These are phyloP conservation scores for Furnarius figulus DNA, from an alignment of 2,113 vertebrate genomes.

Conservation along the genomic window DNA sequence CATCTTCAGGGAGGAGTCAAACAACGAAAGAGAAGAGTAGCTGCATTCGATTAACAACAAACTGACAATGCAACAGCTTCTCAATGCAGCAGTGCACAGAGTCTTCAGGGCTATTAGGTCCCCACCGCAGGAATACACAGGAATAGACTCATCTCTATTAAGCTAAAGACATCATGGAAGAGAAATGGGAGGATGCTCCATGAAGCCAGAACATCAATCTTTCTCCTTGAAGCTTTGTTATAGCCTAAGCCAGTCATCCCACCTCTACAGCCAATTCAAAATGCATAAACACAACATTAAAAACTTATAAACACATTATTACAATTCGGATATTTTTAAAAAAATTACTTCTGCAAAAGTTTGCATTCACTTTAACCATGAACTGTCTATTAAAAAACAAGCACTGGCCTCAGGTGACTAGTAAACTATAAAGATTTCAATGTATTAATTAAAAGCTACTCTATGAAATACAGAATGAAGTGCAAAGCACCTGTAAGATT, in stretches of 20 bases:
- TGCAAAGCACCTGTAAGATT: neutral
- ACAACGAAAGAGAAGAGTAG: neutral
- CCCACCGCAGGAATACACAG: fast-evolving
- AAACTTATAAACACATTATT: neutral
- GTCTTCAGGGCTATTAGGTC: neutral
- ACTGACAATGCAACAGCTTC: neutral
- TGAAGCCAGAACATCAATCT: neutral
- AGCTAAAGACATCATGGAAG: neutral
- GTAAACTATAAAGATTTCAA: neutral
- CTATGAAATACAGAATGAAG: neutral
- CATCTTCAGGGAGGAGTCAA: neutral
- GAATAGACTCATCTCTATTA: neutral
- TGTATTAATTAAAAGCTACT: neutral
- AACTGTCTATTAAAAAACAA: neutral
- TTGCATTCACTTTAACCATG: neutral
- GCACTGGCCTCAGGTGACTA: neutral
- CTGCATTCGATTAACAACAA: neutral
- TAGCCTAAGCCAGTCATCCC: neutral
- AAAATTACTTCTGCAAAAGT: neutral
- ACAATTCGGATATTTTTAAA: neutral
- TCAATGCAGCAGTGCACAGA: neutral
- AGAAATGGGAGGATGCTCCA: neutral
- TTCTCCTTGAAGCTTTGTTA: neutral
- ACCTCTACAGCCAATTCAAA: neutral
- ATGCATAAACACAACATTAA: neutral